A percentile compares a stretch with the other conserved stretches of the same genome.
phyloP scores from a whole-genome alignment of 2,113 vertebrate genomes.

The Labrus mixtus region DNA sequence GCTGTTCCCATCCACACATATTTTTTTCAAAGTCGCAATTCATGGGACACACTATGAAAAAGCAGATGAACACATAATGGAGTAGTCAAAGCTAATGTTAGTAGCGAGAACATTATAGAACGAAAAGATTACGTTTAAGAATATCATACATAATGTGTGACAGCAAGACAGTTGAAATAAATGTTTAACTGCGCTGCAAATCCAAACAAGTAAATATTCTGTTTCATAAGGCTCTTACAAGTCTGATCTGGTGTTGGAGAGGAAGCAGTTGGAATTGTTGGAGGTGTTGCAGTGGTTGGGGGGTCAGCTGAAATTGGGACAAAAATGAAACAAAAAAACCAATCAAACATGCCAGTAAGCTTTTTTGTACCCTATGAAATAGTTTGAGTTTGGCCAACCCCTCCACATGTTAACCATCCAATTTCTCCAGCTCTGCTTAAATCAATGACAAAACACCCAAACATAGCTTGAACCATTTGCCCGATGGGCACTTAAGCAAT shows the following conservation, averaged over 20 bases:
- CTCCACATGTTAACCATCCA: neutral
- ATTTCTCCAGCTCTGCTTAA: neutral
- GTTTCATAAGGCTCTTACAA: constrained; percentile 60
- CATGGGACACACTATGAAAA: constrained; percentile 72
- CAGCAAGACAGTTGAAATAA: neutral
- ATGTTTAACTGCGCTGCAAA: constrained; percentile 3
- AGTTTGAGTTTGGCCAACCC: neutral
- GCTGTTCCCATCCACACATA: constrained; percentile 83
- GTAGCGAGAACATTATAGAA: too few relatives aligned
- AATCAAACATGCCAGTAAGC: constrained; percentile 1
- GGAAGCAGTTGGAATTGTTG: constrained; percentile 29
- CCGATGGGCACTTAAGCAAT: neutral
- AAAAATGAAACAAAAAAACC: constrained; percentile 14
- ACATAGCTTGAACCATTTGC: neutral
- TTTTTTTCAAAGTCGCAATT: constrained; percentile 82
- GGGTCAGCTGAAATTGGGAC: constrained; percentile 49
- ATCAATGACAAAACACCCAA: neutral
- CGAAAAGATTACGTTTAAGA: too few relatives aligned
- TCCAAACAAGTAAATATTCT: constrained; percentile 3
- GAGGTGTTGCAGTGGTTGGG: constrained; percentile 30
- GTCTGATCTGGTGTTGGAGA: constrained; percentile 60
- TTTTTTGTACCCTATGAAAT: neutral
- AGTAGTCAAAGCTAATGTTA: neutral
- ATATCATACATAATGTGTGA: too few relatives aligned
- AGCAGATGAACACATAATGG: neutral